A percentile compares a stretch with the other conserved stretches of the same genome.
These are phyloP conservation scores for Ophiodon elongatus DNA, from an alignment of 2,113 vertebrate species.

Conservation along the genomic window DNA sequence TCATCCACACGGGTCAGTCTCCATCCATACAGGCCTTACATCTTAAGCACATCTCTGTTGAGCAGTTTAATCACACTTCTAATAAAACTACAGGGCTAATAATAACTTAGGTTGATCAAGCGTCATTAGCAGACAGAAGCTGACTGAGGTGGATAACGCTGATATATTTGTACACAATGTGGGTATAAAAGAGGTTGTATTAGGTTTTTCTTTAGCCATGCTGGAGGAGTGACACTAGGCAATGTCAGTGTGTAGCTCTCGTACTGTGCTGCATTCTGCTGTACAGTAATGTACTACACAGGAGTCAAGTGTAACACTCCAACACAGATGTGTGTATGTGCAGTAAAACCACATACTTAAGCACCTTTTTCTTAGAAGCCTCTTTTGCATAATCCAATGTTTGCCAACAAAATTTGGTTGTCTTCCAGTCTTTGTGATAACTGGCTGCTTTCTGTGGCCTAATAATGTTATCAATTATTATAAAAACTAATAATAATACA, in stretches of 20 bases:
- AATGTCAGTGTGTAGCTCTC: not conserved
- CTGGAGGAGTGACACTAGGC: no score
- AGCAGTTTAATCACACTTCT: not conserved
- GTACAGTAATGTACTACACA: not conserved
- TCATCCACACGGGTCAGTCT: constrained; percentile 82
- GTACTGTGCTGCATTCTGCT: not conserved
- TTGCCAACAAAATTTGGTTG: not conserved
- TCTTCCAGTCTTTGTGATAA: not conserved
- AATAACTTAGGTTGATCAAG: not conserved
- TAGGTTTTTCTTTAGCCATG: no score
- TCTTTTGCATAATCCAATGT: not conserved
- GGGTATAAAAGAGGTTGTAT: not conserved
- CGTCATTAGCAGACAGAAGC: not conserved
- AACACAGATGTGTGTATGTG: not conserved
- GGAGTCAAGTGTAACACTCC: not conserved
- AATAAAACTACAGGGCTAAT: not conserved
- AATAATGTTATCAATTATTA: not conserved
- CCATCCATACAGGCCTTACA: not conserved
- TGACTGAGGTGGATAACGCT: not conserved
- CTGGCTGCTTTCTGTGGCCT: not conserved
- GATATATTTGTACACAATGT: not conserved
- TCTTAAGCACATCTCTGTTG: not conserved
- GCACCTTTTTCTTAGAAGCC: not conserved
- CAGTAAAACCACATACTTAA: not conserved
- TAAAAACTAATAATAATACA: not conserved